Base-by-base conservation (phyloP, 2,797 vertebrate species). In the Melanotaenia maccullochi region DNA sequence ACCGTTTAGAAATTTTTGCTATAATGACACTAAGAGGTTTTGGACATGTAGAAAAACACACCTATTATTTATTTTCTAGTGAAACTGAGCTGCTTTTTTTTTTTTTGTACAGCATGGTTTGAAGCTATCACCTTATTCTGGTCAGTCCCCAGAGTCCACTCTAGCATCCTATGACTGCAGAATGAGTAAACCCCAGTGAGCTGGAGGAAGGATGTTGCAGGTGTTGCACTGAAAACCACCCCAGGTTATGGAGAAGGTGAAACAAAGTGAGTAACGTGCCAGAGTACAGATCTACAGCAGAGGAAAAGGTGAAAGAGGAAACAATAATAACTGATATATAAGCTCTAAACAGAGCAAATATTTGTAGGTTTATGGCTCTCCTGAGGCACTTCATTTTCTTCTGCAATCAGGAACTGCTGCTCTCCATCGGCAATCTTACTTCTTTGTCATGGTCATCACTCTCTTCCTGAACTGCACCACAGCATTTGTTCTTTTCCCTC, bases 151-250 rank as follows among this genome's bases (percentile, higher is more conserved):
- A 1, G 58, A 76, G 78, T 80, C 62, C 73, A 77, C 77, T 84
- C 83, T 76, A 76, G 57, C 24, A 76, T 83, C 78, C 75, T 84
- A 54, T 28, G 24, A 59, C 81, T 85, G 84, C 83, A 65, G 82
- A 67, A 75, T 63, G 69, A 86, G 84, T 68, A 80, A 64, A 56
- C 80, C 73, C 78, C 83, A 75, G 69, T 76, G 70, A 78, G 75
- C 79, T 76, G 63, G 73, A 67, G 60, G 22, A 64, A 75, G 63
- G 18, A 66, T 64, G 77, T 83, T 79, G 72, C 71, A 79, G 74
- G 73, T 83, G 75, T 57, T 68, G 70, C 60, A 78, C 68, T 69
- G 55, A 79, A 82, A 81, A 83, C 59, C 36, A 56, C 72, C 66
- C 58, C 42, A 5, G 56, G 68, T 68, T 62, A 66, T 9, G 0